Percentiles rank a stretch among this genome's conserved stretches.
phyloP scores from a whole-genome alignment of 1,140 invertebrate genomes.

The Dolichoris vasculosae region DNA sequence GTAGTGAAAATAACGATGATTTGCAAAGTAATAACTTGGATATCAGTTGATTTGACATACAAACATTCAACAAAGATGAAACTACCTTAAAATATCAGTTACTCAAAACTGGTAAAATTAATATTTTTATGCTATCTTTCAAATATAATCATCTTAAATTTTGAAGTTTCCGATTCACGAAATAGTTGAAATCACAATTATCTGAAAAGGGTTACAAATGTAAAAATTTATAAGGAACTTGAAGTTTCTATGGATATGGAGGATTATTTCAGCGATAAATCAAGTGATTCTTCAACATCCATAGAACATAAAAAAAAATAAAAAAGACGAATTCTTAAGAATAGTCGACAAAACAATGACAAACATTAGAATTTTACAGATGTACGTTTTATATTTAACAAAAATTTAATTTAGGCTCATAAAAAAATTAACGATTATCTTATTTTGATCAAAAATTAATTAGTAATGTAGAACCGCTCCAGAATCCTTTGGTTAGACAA shows the following conservation, averaged over 20 bases:
- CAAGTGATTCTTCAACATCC: neutral
- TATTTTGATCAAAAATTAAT: conserved; percentile 20
- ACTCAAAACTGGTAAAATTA: conserved; percentile 58
- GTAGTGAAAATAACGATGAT: neutral
- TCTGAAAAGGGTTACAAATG: neutral
- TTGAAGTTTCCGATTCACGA: neutral
- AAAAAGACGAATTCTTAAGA: neutral
- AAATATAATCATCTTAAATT: conserved; percentile 50
- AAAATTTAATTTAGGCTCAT: neutral
- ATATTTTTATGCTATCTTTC: conserved; percentile 9
- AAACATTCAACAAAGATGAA: conserved; percentile 25
- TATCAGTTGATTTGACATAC: neutral
- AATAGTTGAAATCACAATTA: neutral
- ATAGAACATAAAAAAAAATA: neutral
- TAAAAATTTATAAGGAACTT: too few species aligned
- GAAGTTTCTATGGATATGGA: too few species aligned
- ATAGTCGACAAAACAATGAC: neutral
- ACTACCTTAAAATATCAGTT: conserved; percentile 37
- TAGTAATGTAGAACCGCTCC: conserved; percentile 55
- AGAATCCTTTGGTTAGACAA: conserved; percentile 58
- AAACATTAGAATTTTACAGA: neutral
- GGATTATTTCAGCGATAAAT: conserved; percentile 55
- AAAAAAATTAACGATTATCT: neutral
- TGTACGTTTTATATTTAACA: neutral
- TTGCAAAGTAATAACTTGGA: conserved; percentile 49